These are phyloP conservation scores for Barnardius zonarius DNA, from an alignment of 2,113 vertebrate genomes.

Conservation along the genomic window DNA sequence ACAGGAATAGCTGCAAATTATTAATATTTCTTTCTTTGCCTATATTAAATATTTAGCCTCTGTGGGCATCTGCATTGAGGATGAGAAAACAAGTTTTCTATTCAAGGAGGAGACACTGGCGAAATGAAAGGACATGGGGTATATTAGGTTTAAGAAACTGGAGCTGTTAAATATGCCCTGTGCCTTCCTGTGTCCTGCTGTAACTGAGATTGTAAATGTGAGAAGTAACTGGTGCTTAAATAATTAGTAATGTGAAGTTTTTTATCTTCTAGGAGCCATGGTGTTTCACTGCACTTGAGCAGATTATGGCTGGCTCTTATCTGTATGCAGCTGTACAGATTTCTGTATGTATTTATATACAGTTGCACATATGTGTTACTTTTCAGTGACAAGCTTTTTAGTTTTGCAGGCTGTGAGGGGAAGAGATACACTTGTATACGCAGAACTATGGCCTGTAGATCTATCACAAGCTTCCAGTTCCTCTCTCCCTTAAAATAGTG, in stretches of 20 bases:
- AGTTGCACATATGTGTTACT: background rate
- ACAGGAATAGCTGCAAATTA: background rate
- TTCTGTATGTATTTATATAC: background rate
- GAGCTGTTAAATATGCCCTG: background rate
- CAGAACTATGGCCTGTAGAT: background rate
- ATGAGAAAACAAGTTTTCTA: background rate
- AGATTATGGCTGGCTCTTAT: background rate
- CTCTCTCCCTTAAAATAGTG: background rate
- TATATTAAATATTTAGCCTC: background rate
- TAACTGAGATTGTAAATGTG: background rate
- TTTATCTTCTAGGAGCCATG: background rate
- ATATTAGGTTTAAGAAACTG: background rate
- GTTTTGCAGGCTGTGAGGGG: background rate
- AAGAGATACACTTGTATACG: background rate
- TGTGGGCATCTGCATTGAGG: rapidly evolving
- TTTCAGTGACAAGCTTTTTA: background rate
- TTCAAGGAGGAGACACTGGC: background rate
- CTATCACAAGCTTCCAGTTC: background rate
- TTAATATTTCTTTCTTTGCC: background rate
- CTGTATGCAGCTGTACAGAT: background rate
- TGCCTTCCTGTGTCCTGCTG: background rate
- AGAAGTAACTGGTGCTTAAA: background rate
- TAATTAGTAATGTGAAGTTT: background rate
- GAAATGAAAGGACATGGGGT: background rate
- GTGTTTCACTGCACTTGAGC: background rate